Evolutionary conservation across 2,797 vertebrate genomes (phyloP).

Genomic region (Schizopygopsis pylzovi): DNA sequence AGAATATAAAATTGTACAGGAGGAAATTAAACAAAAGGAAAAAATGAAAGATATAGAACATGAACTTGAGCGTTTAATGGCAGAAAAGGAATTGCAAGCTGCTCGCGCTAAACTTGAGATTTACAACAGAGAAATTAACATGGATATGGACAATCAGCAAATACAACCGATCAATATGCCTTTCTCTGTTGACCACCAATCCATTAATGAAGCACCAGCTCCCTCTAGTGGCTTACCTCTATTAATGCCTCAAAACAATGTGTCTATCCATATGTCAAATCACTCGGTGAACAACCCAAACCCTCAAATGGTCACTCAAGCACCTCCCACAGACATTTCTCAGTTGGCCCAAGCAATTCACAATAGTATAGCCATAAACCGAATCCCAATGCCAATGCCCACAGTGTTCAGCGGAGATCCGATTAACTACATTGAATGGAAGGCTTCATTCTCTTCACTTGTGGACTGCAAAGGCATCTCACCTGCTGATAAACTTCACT

Average conservation of each 20-base stretch:
- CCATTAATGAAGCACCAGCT: not conserved
- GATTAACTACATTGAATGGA: slow-evolving; percentile 54
- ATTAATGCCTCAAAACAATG: not conserved
- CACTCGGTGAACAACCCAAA: not conserved
- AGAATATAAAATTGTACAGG: slow-evolving; percentile 34
- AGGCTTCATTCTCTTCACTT: slow-evolving; percentile 49
- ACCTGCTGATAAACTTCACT: slow-evolving; percentile 49
- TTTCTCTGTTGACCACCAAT: not conserved
- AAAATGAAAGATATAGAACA: slow-evolving; percentile 35
- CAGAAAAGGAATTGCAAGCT: slow-evolving; percentile 23
- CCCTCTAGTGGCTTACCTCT: not conserved
- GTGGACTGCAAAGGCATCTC: slow-evolving; percentile 47
- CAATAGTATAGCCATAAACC: slow-evolving; percentile 51
- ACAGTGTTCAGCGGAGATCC: slow-evolving; percentile 51
- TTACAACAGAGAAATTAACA: slow-evolving; percentile 35
- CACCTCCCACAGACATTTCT: not conserved
- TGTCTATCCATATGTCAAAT: not conserved
- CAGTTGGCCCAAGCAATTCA: slow-evolving; percentile 47
- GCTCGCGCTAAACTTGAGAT: slow-evolving; percentile 35
- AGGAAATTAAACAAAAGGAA: slow-evolving; percentile 34
- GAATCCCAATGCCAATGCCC: slow-evolving; percentile 47
- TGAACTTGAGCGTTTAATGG: slow-evolving; percentile 28
- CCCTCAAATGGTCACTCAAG: not conserved
- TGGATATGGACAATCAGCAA: not conserved
- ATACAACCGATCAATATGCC: not conserved